Evolutionary conservation across 2,888 invertebrate species (phyloP), one percentile per base, ranked within the genome.

Genomic region (Mesopsocus fuscifrons): DNA sequence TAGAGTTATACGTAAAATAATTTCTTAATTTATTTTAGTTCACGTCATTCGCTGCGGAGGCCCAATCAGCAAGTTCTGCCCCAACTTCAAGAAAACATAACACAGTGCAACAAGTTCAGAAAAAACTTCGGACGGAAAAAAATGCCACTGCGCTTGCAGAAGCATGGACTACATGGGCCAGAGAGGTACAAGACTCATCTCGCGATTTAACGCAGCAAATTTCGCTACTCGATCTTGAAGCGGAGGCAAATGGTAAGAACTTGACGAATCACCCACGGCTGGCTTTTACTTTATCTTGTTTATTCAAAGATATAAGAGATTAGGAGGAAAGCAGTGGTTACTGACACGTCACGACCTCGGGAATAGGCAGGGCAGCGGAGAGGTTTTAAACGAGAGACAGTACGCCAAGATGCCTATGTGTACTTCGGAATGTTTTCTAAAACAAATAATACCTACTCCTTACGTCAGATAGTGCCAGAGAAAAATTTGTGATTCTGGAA

Each of bases 171-270:
- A 4, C 5, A 5, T 38, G 6, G 18, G 8, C 21, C 3, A 21
- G n/a, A 18, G 11, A 4, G 3, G 15, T 38, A 5, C 18, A 38
- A 38, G 20, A 3, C 17, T 11, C 3, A 11, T 18, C n/a, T 18
- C n/a, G 20, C 3, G 20, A 38, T 6, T 38, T 38, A 18, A 13
- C n/a, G 38, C 20, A 15, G 20, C 38, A 38, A 17, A n/a, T 38
- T 5, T 20, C 16, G n/a, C 15, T 18, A 20, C 11, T 38, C n/a
- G 20, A 15, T 17, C 38, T 38, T 38, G 38, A 38, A 38, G 38
- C 38, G 20, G 38, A 38, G 20, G 13, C 15, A 5, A 38, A 20
- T 11, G 38, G 38, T 38, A 38, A 38, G 18, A n/a, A n/a, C n/a
- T n/a, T n/a, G n/a, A 17, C 9, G n/a, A 30, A 30, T 30, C 30